These are phyloP conservation scores for Druon quercuslanigerum DNA, from an alignment of 1,140 invertebrate genomes.

Conservation along the genomic window DNA sequence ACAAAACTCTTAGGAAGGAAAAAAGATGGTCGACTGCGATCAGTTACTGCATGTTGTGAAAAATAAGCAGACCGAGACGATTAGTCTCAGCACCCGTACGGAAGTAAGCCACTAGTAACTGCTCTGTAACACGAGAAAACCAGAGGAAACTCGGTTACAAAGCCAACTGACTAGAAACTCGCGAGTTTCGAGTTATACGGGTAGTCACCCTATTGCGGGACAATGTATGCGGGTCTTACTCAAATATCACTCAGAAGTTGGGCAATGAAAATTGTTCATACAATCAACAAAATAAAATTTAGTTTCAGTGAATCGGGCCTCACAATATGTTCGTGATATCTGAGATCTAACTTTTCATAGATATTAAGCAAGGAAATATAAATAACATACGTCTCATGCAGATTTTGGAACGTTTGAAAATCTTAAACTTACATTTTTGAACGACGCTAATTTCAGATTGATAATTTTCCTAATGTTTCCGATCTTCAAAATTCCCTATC, in stretches of 20 bases:
- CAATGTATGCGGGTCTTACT: not conserved
- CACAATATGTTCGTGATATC: too few species aligned
- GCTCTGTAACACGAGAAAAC: constrained; percentile 59
- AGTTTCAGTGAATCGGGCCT: too few species aligned
- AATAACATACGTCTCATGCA: too few species aligned
- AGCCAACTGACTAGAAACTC: constrained; percentile 37
- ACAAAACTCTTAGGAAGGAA: constrained; percentile 13
- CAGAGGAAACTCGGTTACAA: constrained; percentile 47
- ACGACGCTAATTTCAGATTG: too few species aligned
- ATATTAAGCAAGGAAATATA: too few species aligned
- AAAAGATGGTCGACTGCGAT: constrained; percentile 39
- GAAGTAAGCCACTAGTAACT: constrained; percentile 54
- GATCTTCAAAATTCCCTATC: too few species aligned
- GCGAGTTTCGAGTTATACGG: constrained; percentile 37
- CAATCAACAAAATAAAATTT: not conserved
- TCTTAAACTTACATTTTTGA: too few species aligned
- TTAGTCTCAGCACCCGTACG: constrained; percentile 51
- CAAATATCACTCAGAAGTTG: constrained; percentile 2
- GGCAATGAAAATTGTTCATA: not conserved
- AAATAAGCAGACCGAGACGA: constrained; percentile 50
- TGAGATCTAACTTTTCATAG: too few species aligned
- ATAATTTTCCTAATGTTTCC: too few species aligned
- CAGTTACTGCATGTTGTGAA: constrained; percentile 49
- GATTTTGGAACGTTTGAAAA: too few species aligned
- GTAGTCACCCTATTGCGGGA: constrained; percentile 30